A percentile compares a stretch with the other conserved stretches of the same genome.
Evolutionary conservation across 2,113 vertebrate species (phyloP).

Genomic region (Python bivittatus): DNA sequence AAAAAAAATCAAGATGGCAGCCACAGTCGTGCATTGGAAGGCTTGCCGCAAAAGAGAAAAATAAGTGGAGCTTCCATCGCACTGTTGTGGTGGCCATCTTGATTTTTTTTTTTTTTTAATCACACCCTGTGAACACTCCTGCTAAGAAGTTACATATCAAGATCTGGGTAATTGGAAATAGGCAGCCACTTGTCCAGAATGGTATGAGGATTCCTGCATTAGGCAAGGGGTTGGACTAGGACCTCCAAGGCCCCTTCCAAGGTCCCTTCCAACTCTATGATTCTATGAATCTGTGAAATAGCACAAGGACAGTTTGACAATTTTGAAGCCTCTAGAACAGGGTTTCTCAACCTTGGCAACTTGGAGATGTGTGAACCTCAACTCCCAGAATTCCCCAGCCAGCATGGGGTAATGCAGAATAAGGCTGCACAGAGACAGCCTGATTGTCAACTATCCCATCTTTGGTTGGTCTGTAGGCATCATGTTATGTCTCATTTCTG

Average conservation of each 20-base stretch:
- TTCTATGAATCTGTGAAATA: not conserved
- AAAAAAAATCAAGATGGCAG: not conserved
- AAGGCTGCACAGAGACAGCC: not conserved
- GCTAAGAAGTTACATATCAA: not conserved
- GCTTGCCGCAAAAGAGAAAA: not conserved
- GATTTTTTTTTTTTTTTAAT: not conserved
- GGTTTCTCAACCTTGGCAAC: too few species aligned
- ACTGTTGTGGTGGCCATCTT: not conserved
- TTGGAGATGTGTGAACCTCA: too few species aligned
- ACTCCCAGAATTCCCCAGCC: too few species aligned
- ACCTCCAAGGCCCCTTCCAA: too few species aligned
- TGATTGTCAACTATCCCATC: not conserved
- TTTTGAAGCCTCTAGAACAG: too few species aligned
- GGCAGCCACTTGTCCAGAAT: not conserved
- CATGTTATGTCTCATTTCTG: not conserved
- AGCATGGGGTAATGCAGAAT: not conserved
- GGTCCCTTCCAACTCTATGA: not conserved
- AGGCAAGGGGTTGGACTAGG: not conserved
- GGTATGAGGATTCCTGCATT: not conserved
- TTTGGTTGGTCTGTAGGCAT: not conserved
- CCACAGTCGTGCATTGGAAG: not conserved
- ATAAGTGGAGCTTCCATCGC: not conserved
- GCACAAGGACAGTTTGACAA: not conserved
- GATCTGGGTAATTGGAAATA: not conserved
- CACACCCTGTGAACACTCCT: not conserved